Evolutionary conservation across 2,888 invertebrate genomes (phyloP), one percentile per base, ranked within the genome.

Genomic region (Temnothorax unifasciatus): DNA sequence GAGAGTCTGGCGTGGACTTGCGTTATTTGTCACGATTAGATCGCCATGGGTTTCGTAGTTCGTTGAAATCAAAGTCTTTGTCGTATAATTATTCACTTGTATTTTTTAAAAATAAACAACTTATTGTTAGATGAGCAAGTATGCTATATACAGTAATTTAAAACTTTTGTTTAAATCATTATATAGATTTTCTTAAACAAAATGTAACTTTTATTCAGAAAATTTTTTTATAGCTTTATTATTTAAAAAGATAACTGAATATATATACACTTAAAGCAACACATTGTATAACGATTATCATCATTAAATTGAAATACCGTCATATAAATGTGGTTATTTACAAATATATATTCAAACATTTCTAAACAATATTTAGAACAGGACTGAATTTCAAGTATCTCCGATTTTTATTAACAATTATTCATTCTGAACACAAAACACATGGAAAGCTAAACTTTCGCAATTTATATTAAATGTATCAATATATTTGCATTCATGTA

Each of bases 21-120:
- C 9, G 21, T 68, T 76, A 74, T 83, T 86, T 81, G 83, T 87
- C 82, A 9, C 18, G 64, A 77, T 83, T 18, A 47, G 61, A 34
- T 68, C 21, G 11, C 18, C 15, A 34, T 21, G 38, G 44, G 21
- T 57, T 52, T 66, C 15, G 6, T 41, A 21, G 1, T 47, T 34
- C 2, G 21, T 44, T 77, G n/a, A 8, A 77, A 44, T 44, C 15
- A 15, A 54, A 68, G 15, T 68, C 29, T 44, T 57, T 68, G 57
- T 44, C 11, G 41, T 68, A 41, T 15, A 21, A 44, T 5, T 54
- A 9, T n/a, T 66, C 21, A 44, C 21, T 63, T 44, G 29, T 18
- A 15, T 71, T 54, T 47, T 18, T 15, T 0, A 29, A 29, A 29
- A 50, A 34, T 34, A 3, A n/a, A 44, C 44, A 9, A 0, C 25